Evolutionary conservation across 53 echinoderm and acorn worm genomes (phyloP).

Genomic region (Hippasteria phrygiana): DNA sequence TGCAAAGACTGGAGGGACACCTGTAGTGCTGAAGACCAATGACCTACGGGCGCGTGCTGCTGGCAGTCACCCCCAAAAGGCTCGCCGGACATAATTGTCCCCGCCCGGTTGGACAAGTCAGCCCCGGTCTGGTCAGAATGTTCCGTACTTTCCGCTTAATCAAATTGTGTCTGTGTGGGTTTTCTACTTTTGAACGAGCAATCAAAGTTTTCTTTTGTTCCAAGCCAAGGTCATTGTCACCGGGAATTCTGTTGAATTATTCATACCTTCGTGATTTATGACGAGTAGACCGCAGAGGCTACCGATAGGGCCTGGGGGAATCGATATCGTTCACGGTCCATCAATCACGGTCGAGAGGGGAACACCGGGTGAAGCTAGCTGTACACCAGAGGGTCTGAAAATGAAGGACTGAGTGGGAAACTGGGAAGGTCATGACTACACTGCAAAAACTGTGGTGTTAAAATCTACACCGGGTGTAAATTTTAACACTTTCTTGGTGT

Average conservation of each 20-base stretch:
- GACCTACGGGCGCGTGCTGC: constrained; percentile 41
- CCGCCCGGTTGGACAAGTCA: constrained; percentile 28
- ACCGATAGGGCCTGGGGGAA: background rate
- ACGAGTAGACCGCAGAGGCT: background rate
- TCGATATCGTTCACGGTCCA: constrained; percentile 11
- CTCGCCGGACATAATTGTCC: constrained; percentile 27
- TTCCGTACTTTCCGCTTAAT: background rate
- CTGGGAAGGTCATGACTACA: too few relatives aligned
- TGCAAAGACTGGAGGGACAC: background rate
- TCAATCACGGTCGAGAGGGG: background rate
- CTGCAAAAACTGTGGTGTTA: too few relatives aligned
- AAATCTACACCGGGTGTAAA: too few relatives aligned
- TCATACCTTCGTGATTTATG: background rate
- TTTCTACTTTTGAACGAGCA: background rate
- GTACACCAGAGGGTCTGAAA: too few relatives aligned
- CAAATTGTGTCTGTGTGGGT: background rate
- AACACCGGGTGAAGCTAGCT: too few relatives aligned
- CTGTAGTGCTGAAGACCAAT: constrained; percentile 40
- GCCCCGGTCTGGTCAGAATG: background rate
- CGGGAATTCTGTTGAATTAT: constrained; percentile 27
- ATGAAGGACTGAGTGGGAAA: too few relatives aligned
- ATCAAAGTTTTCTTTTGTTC: background rate
- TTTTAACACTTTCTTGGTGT: too few relatives aligned
- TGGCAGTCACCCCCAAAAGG: background rate
- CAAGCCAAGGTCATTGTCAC: constrained; percentile 56